Evolutionary conservation across 2,797 vertebrate genomes (phyloP).

Genomic region (Apodemus agrarius): DNA sequence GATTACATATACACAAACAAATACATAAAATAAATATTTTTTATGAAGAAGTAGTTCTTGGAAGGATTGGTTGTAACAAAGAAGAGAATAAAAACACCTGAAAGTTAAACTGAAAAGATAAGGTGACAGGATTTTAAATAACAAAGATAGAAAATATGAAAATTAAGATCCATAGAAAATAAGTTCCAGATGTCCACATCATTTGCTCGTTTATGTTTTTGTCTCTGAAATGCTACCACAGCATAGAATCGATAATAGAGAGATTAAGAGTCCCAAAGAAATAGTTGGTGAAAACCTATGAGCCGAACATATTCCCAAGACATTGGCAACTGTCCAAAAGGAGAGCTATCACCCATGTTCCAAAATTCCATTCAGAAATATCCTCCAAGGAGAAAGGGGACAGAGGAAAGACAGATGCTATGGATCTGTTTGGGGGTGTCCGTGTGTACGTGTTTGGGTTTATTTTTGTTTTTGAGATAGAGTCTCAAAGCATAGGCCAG

Average conservation of each 20-base stretch:
- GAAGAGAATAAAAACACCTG: not conserved
- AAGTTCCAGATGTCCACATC: not conserved
- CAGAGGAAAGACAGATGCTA: not conserved
- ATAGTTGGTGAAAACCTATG: not conserved
- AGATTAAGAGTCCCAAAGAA: not conserved
- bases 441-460: not conserved
- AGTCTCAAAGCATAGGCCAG: not conserved
- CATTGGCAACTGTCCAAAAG: not conserved
- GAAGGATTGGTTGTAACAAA: not conserved
- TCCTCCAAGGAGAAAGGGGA: not conserved
- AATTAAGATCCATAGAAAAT: not conserved
- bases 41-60: not conserved
- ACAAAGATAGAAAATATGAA: constrained; percentile 7
- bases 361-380: constrained; percentile 1
- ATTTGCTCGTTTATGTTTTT: not conserved
- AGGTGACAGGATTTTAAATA: not conserved
- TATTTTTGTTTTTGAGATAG: not conserved
- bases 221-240: not conserved
- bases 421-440: not conserved
- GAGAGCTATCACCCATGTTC: not conserved
- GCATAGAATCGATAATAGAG: not conserved
- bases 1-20: not conserved
- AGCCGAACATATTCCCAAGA: not conserved
- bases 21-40: not conserved
- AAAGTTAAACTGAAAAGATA: constrained; percentile 45